Conservation (phyloP, 1,140 invertebrate genomes). For the Megalopta genalis region DNA sequence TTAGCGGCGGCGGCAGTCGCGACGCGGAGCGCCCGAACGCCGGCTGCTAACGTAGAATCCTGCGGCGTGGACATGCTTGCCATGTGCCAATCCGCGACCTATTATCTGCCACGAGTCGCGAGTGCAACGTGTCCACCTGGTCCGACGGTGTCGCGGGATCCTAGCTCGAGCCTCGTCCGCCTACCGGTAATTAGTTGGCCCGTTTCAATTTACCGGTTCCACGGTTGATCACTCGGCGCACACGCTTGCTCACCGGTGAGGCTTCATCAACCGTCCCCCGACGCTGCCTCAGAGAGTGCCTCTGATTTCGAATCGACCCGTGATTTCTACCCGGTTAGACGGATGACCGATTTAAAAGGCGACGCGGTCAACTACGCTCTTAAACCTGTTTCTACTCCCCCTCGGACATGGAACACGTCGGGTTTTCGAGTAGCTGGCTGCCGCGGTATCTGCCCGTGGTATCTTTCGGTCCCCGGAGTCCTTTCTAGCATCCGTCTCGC, state of each 20-base stretch:
- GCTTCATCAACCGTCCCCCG: no score
- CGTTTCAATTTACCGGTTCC: neutral
- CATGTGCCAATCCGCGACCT: slow-evolving; percentile 43
- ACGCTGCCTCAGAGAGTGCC: neutral
- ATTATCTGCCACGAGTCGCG: slow-evolving; percentile 38
- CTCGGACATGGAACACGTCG: slow-evolving; percentile 58
- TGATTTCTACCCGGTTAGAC: slow-evolving; percentile 45
- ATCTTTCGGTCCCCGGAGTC: slow-evolving; percentile 12
- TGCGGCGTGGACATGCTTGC: slow-evolving; percentile 36
- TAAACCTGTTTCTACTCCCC: slow-evolving; percentile 65
- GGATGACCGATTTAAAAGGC: slow-evolving; percentile 61
- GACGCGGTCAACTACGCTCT: slow-evolving; percentile 55
- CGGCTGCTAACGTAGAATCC: slow-evolving; percentile 62
- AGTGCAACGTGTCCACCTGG: slow-evolving; percentile 41
- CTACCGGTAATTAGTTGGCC: slow-evolving; percentile 16
- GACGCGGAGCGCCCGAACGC: slow-evolving; percentile 70
- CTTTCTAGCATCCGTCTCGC: slow-evolving; percentile 4
- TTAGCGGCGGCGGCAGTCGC: slow-evolving; percentile 71
- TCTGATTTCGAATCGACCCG: slow-evolving; percentile 17
- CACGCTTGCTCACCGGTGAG: slow-evolving; percentile 15
- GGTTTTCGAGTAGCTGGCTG: slow-evolving; percentile 57
- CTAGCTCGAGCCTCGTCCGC: slow-evolving; percentile 4
- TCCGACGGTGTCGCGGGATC: slow-evolving; percentile 2
- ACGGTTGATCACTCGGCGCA: neutral
- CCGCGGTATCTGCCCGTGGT: slow-evolving; percentile 35